Evolutionary conservation across 2,113 vertebrate species (phyloP), one percentile per base, ranked within the genome.

Genomic region (Marcusenius ussheri): DNA sequence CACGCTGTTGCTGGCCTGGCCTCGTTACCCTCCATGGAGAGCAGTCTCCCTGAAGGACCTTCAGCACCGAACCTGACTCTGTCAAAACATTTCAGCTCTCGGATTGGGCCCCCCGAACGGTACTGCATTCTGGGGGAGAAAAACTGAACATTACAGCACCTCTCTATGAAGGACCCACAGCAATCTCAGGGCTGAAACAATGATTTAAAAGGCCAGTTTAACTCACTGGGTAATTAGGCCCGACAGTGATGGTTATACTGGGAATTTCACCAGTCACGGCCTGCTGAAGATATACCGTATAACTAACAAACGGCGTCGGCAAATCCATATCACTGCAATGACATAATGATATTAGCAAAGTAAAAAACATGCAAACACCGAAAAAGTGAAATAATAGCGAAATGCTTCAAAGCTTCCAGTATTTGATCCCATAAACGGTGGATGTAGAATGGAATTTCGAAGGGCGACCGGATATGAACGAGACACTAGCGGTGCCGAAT

Each of bases 201-300:
- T n/a, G 24, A 50, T 50, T 86, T 49, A 86, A 86, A 47, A n/a
- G 45, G 83, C 83, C 83, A 50, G 83, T 86, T 47, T 80, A 86
- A 27, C n/a, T 31, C 83, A 47, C 21, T 3, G 83, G 83, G 47
- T 13, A 50, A 86, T n/a, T 50, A 47, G 83, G 31, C 45, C 45
- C 5, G 42, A 50, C 24, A 49, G n/a, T 27, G 46, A 86, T 27
- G 10, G 46, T 10, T 19, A 19, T 53, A 21, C 50, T 87, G 49
- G 50, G 85, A 87, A 35, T 84, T 47, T 84, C 5, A 15, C 17
- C 6, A 84, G 83, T n/a, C 51, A 84, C 1, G 45, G 19, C 21
- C 24, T 46, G 42, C 39, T 84, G 17, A 47, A 45, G 39, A 84
- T 47, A 9, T 47, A 39, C 8, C 27, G 42, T 84, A n/a, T 84